A percentile compares a stretch with the other conserved stretches of the same genome.
Evolutionary conservation across 2,888 invertebrate species (phyloP).

Genomic region (Hydriomena furcata): DNA sequence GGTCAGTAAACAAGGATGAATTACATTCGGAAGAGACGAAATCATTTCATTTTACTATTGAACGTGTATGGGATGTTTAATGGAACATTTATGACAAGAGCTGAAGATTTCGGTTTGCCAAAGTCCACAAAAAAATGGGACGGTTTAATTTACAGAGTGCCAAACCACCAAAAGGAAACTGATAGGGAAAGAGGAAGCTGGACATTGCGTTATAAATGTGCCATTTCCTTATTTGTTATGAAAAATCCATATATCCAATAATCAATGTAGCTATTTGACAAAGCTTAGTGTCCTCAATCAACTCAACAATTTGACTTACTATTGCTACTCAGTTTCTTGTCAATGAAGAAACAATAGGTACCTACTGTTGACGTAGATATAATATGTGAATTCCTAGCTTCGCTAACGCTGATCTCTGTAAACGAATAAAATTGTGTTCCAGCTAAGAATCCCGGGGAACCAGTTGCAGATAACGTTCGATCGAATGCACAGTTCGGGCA

Average conservation of each 20-base stretch:
- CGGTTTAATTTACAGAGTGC: not conserved
- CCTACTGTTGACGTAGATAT: too few species aligned
- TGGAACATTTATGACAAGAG: slow-evolving; percentile 17
- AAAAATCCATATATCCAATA: too few species aligned
- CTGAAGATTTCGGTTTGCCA: not conserved
- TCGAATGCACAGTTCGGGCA: slow-evolving; percentile 49
- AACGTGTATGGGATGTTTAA: slow-evolving; percentile 34
- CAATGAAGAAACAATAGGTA: not conserved
- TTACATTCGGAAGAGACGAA: slow-evolving; percentile 64
- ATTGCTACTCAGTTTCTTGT: not conserved
- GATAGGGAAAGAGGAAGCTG: not conserved
- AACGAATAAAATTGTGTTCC: slow-evolving; percentile 13
- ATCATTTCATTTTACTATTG: slow-evolving; percentile 55
- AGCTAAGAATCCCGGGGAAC: slow-evolving; percentile 28
- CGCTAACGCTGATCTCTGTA: not conserved
- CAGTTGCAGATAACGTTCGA: slow-evolving; percentile 43
- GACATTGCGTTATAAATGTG: not conserved
- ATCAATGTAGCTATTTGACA: not conserved
- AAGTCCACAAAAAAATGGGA: not conserved
- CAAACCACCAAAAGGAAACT: not conserved
- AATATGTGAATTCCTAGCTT: not conserved
- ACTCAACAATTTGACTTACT: not conserved
- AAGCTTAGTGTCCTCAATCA: not conserved
- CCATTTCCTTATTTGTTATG: not conserved
- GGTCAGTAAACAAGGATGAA: slow-evolving; percentile 74